Evolutionary conservation across 2,113 vertebrate species (phyloP), one percentile per base, ranked within the genome.

Genomic region (cat (Felis catus)): DNA sequence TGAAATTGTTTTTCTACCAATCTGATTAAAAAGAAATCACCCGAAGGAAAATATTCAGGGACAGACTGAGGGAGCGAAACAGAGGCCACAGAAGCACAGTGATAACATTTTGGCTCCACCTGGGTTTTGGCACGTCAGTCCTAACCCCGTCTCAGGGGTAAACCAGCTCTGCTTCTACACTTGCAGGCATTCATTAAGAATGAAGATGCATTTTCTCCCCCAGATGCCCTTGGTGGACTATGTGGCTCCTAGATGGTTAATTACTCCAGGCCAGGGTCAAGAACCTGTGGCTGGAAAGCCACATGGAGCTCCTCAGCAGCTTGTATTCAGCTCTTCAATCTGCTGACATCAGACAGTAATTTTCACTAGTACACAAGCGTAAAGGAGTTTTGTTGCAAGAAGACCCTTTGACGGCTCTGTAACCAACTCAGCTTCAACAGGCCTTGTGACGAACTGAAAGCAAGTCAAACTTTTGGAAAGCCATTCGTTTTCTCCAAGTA

Each of bases 211-310:
- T 83, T 96, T 97, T 85, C 96, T 89, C 84, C 74, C 89, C 96
- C 53, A 48, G 93, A 70, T 97, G 96, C 68, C 97, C 94, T 93
- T 23, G 27, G 84, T 95, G 66, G 83, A 61, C 55, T 25, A 27
- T 61, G 95, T 36, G 33, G 88, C 97, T 97, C 93, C 94, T 94
- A 97, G 79, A 53, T 66, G 8, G 5, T 97, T 98, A 97, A 98
- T 97, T 97, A 98, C 93, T 96, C 93, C 96, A 96, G 95, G 91
- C 83, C 95, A 48, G 66, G 97, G 97, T 98, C 97, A 98, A 97
- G 96, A 97, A 89, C 84, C 91, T 80, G 65, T 0, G 8, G 96
- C 85, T 88, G 95, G 92, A 97, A 97, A 98, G 95, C 81, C 94
- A 97, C 91, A 55, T n/a, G 68, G 73, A 97, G 94, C 89, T 98